Base-by-base conservation (phyloP, 2,888 invertebrate genomes). In the Colostygia pectinataria region DNA sequence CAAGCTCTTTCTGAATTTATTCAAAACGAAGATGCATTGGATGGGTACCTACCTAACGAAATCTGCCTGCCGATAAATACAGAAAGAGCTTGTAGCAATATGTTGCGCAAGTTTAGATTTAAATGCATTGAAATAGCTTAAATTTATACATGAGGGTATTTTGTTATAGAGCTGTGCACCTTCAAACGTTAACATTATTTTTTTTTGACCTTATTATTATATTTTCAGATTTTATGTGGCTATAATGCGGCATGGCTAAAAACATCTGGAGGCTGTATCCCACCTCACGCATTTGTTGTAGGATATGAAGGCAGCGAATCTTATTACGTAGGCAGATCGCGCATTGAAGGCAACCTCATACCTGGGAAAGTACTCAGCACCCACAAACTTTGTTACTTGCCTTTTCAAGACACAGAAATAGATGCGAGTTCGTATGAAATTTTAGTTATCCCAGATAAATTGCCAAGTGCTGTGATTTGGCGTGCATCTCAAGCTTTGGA, bases 331-430 rank as follows among this genome's bases (percentile, higher is more conserved):
- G 57, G 57, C 25, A 45, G 55, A 41, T 49, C 45, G 2, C 13
- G 28, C 8, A 7, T 55, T 8, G 36, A 44, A 1, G 5, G 12
- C 4, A 13, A 50, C 8, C 45, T 55, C 0, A 47, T 57, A 12
- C 51, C 53, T 5, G 57, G 57, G 4, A 57, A 57, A 27, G 37
- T 57, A 28, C 55, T 53, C 12, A 9, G 34, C 13, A 38, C 43
- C 29, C 46, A 55, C 39, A 55, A 50, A 33, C 41, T 37, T 2
- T 53, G 54, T 9, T 55, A 47, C 37, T n/a, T 53, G 29, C 50
- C 56, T 0, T 34, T 27, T n/a, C 10, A 33, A 5, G 8, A 15
- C 1, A n/a, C 0, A 15, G 55, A 55, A 27, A 31, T 27, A 3
- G 34, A 48, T 25, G 15, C 20, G 2, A 1, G 7, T 2, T 6